Evolutionary conservation across 2,113 vertebrate species (phyloP).

Genomic region (Oreotrochilus melanogaster): DNA sequence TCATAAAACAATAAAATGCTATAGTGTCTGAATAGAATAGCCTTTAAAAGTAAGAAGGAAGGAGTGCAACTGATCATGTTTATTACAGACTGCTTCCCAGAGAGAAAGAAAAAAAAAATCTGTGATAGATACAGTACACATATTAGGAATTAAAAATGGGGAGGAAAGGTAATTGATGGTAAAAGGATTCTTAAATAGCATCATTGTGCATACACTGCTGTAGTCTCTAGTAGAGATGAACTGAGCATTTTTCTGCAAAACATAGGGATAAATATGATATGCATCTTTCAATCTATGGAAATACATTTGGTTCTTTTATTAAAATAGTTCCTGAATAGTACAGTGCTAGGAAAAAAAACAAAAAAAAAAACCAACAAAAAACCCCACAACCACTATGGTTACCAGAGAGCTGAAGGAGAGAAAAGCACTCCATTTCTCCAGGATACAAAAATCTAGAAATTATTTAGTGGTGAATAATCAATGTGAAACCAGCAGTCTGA

Average conservation of each 20-base stretch:
- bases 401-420: neutral
- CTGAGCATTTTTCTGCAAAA: neutral
- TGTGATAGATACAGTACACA: neutral
- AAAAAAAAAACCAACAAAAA: neutral
- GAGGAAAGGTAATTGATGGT: neutral
- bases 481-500: neutral
- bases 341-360: neutral
- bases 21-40: neutral
- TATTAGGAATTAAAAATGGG: neutral
- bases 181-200: neutral
- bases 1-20: neutral
- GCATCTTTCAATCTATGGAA: neutral
- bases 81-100: neutral
- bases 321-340: neutral
- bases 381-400: neutral
- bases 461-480: neutral
- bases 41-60: neutral
- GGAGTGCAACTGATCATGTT: neutral
- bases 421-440: neutral
- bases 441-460: neutral
- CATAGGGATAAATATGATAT: neutral
- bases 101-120: neutral
- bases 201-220: neutral
- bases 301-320: neutral
- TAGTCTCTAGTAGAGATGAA: neutral